Evolutionary conservation across 2,113 vertebrate genomes (phyloP), one percentile per base, ranked within the genome.

Genomic region (Gymnorhina tibicen): DNA sequence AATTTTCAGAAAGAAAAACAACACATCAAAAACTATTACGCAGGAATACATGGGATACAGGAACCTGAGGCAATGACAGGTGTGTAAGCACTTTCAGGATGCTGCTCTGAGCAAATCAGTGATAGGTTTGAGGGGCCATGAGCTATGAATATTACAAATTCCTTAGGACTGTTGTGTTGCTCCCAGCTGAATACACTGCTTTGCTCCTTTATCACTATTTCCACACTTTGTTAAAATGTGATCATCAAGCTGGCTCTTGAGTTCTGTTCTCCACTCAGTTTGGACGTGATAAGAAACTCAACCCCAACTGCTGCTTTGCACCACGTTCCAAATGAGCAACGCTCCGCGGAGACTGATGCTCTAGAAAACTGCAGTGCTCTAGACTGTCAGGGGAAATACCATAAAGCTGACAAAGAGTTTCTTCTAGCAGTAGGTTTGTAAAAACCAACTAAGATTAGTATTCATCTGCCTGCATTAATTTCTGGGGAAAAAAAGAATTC

Each of bases 201-300:
- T 91, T 84, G 87, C 82, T 87, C 44, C n/a, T 78, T 62, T 30
- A 37, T 52, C 49, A 13, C 58, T 52, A 42, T 42, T 88, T 64
- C 64, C 68, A 92, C 32, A 66, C 63, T 76, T 85, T 10, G 39
- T 79, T 91, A 85, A 92, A 94, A 93, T 70, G 74, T 79, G 85
- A 95, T 95, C 63, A 82, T 96, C 91, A 96, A 96, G 92, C 95
- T 96, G 92, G 92, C 92, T 95, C 93, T 96, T 96, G 75, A 96
- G 63, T 94, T 95, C 89, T 91, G 53, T 81, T 88, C 85, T 50
- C 78, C 74, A 67, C 60, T 85, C 82, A 77, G 42, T 74, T 89
- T 52, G 64, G 84, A 89, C 59, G 46, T 75, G 67, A 89, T 92
- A 93, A 95, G 84, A 95, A 94, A 95, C 73, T 88, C 76, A 91